Percentiles rank a stretch among this genome's conserved stretches.
These are phyloP conservation scores for Australoheros scitulus DNA, from an alignment of 2,113 vertebrate species.

Conservation along the genomic window DNA sequence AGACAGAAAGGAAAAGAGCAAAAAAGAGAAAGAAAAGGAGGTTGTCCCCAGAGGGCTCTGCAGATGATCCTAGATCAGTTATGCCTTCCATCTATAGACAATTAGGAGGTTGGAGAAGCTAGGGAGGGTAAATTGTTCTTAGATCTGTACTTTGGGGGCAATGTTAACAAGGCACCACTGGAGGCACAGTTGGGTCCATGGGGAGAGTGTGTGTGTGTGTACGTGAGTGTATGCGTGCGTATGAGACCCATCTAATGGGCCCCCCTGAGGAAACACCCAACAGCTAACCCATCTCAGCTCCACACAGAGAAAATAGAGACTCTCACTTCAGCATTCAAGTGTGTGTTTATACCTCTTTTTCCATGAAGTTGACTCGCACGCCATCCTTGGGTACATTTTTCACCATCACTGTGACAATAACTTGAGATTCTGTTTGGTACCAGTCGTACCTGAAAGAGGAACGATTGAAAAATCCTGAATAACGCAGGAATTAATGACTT, in stretches of 20 bases:
- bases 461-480: neutral
- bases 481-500: neutral
- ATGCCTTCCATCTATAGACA: conserved; percentile 70
- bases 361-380: conserved; percentile 84
- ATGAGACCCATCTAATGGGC: conserved; percentile 67
- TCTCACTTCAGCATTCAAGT: conserved; percentile 12
- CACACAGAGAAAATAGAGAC: conserved; percentile 14
- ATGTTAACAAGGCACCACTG: conserved; percentile 79
- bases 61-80: conserved; percentile 70
- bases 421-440: conserved; percentile 98
- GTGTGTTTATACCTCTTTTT: conserved; percentile 85
- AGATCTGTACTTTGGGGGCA: conserved; percentile 75
- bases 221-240: conserved; percentile 8
- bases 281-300: conserved; percentile 68
- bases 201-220: conserved; percentile 52
- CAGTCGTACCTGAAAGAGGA: conserved; percentile 86
- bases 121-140: conserved; percentile 75
- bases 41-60: conserved; percentile 53
- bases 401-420: conserved; percentile 93
- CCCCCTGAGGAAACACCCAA: conserved; percentile 70
- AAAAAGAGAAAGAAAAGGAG: conserved; percentile 44
- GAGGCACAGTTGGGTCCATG: conserved; percentile 68
- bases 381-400: conserved; percentile 91
- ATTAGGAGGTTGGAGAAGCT: conserved; percentile 73
- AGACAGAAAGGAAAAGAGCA: conserved; percentile 38